phyloP scores from a whole-genome alignment of 2,888 invertebrate genomes.

The Hylaea fasciaria region DNA sequence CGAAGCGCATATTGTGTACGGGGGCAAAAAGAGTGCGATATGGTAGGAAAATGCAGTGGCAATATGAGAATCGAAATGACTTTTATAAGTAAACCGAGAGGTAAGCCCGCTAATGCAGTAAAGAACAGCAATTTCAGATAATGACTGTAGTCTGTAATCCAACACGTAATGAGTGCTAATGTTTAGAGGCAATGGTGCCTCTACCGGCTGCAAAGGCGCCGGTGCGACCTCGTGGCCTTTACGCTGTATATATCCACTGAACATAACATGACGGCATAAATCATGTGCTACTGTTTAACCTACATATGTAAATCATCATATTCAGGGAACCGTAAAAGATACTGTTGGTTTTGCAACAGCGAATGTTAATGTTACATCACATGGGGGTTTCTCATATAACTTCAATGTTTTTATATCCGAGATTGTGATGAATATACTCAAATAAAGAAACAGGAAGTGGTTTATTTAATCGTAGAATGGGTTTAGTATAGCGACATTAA shows the following conservation, averaged over 20 bases:
- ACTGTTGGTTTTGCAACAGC: conserved; percentile 22
- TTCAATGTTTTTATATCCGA: conserved; percentile 19
- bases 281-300: conserved; percentile 48
- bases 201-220: conserved; percentile 37
- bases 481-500: conserved; percentile 16
- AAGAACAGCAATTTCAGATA: conserved; percentile 66
- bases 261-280: conserved; percentile 55
- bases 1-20: conserved; percentile 35
- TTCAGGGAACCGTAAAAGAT: conserved; percentile 33
- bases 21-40: conserved; percentile 20
- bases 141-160: conserved; percentile 51
- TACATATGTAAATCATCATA: conserved; percentile 44
- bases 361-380: conserved; percentile 7
- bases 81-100: conserved; percentile 55
- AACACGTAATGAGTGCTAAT: conserved; percentile 58
- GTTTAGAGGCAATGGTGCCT: conserved; percentile 45
- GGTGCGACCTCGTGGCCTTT: conserved; percentile 52
- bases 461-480: conserved; percentile 18
- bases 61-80: conserved; percentile 61
- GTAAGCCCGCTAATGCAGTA: conserved; percentile 59
- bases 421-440: conserved; percentile 18
- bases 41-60: conserved; percentile 55
- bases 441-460: conserved; percentile 28
- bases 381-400: conserved; percentile 10
- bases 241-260: conserved; percentile 57